Evolutionary conservation across 2,113 vertebrate genomes (phyloP).

Genomic region (Siphamia tubifer): DNA sequence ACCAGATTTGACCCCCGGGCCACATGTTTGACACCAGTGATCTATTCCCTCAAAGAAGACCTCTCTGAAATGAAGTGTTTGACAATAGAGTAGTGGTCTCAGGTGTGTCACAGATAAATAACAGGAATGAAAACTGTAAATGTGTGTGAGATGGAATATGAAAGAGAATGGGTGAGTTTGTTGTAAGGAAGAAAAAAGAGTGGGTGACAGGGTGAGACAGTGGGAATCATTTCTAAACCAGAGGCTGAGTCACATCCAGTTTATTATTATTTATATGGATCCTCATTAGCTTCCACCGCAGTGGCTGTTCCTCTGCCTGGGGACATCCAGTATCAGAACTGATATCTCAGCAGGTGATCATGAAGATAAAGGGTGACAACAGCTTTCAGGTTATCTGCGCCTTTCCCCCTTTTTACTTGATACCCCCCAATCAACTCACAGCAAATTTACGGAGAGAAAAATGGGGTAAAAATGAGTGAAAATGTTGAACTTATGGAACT

Average conservation of each 20-base stretch:
- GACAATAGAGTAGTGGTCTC: conserved; percentile 27
- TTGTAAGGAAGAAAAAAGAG: background rate
- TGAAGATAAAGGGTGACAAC: conserved; percentile 3
- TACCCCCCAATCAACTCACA: background rate
- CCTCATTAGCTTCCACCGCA: no score
- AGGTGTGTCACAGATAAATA: conserved; percentile 19
- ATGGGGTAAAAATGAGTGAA: no score
- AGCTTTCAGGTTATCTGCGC: background rate
- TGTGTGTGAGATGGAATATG: background rate
- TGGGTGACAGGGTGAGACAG: background rate
- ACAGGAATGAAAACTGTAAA: background rate
- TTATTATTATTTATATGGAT: no score
- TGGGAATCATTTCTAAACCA: background rate
- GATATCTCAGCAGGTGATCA: conserved; percentile 8
- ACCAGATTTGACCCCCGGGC: no score
- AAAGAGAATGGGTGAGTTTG: background rate
- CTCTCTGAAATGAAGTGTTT: conserved; percentile 19
- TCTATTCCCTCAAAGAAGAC: background rate
- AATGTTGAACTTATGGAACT: no score
- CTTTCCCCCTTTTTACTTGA: background rate
- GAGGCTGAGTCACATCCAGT: background rate
- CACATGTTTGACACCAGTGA: no score
- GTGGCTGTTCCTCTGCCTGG: no score
- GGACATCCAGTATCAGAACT: background rate
- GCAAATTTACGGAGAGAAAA: no score